Evolutionary conservation across 2,888 invertebrate genomes (phyloP), one percentile per base, ranked within the genome.

Genomic region (Lithosia quadra): DNA sequence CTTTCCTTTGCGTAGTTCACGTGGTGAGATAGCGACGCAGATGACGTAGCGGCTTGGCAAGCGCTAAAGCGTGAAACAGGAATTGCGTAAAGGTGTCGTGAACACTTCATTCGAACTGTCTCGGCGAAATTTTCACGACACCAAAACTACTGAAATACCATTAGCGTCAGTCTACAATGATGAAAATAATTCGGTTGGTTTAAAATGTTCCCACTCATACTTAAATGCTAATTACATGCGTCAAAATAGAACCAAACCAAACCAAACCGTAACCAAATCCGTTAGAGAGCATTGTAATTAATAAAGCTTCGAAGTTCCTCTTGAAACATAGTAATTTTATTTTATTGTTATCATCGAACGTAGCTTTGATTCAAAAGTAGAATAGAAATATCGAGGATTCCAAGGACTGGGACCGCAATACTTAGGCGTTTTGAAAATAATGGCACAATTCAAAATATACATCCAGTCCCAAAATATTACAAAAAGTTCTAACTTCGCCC

Each of bases 31-130:
- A 82, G 85, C 87, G 86, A 81, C 85, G 86, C 81, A 77, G 79
- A 84, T 92, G 91, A 92, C 92, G 93, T 91, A 84, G 88, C 78
- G 71, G 84, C 81, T 93, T 93, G 93, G 93, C 92, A 92, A 90
- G 88, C 89, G 89, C 78, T 84, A 84, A 88, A 86, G 86, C 91
- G 90, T 92, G 90, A 91, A 90, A 91, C 92, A 91, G 89, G 87
- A 92, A 91, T 92, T 93, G 92, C 93, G 93, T 92, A 92, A 93
- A 93, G 91, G 91, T 91, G 91, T 91, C 90, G 90, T 89, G 91
- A 90, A 88, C 88, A 91, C 87, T 89, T 92, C 90, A 90, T 90
- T 87, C 86, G 85, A 89, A 89, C 79, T 84, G 87, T 88, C 88
- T 89, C 87, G 85, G 84, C 85, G 82, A 89, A 91, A 85, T 90